Percentiles rank a stretch among this genome's conserved stretches.
Conservation (phyloP, 1,140 invertebrate genomes). For the Caenorhabditis remanei region DNA sequence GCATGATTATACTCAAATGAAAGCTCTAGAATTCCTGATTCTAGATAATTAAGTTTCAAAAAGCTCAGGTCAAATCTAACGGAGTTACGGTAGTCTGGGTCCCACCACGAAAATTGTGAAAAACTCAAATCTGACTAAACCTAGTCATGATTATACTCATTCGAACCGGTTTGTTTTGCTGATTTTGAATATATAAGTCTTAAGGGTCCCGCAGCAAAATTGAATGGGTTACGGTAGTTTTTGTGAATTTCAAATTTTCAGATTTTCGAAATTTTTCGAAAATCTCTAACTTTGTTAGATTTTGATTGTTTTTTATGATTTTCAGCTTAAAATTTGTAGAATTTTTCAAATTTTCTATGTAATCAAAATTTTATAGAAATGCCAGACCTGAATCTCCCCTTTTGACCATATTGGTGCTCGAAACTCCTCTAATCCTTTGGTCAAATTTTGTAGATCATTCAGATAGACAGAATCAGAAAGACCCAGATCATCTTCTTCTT, state of each 20-base stretch:
- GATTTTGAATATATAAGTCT: not conserved
- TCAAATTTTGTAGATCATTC: slow-evolving; percentile 20
- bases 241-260: not conserved
- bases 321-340: no score
- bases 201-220: not conserved
- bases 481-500: not conserved
- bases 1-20: no score
- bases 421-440: not conserved
- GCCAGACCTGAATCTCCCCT: not conserved
- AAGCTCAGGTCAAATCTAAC: not conserved
- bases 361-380: no score
- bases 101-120: not conserved
- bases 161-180: not conserved
- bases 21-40: no score
- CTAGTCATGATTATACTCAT: slow-evolving; percentile 4
- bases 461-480: no score
- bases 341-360: not conserved
- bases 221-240: not conserved
- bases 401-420: not conserved
- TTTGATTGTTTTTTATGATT: no score
- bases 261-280: not conserved
- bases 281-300: not conserved
- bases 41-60: not conserved
- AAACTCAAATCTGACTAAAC: not conserved
- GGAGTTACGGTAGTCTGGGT: not conserved